Conservation (phyloP, 2,113 vertebrate species). For the Scytalopus superciliaris region DNA sequence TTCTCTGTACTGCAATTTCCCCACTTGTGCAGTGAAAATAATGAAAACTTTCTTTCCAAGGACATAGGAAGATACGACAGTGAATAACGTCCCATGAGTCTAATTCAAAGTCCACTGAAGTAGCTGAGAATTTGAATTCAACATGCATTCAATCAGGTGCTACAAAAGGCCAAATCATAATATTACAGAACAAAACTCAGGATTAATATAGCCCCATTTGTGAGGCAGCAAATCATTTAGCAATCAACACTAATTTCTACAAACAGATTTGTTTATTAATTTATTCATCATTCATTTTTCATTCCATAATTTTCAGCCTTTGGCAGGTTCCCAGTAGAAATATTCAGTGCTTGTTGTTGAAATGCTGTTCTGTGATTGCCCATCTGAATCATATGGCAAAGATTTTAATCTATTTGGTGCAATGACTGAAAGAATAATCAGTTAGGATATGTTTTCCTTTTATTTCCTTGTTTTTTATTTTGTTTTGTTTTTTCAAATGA, state of each 20-base stretch:
- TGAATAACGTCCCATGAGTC: background rate
- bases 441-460: background rate
- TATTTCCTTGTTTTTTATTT: background rate
- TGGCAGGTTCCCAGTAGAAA: background rate
- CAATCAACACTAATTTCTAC: background rate
- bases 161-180: background rate
- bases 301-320: background rate
- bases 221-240: background rate
- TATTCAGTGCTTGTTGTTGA: background rate
- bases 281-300: background rate
- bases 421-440: background rate
- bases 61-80: background rate
- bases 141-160: background rate
- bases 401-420: background rate
- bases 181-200: background rate
- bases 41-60: background rate
- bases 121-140: background rate
- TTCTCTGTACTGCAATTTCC: background rate
- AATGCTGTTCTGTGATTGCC: background rate
- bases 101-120: conserved; percentile 3
- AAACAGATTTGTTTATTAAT: conserved; percentile 22
- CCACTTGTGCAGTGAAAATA: background rate
- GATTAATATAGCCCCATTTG: background rate
- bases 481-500: too few species aligned
- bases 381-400: background rate